These are phyloP conservation scores for Chrysotoxum bicinctum DNA, from an alignment of 2,888 invertebrate genomes.

Conservation along the genomic window DNA sequence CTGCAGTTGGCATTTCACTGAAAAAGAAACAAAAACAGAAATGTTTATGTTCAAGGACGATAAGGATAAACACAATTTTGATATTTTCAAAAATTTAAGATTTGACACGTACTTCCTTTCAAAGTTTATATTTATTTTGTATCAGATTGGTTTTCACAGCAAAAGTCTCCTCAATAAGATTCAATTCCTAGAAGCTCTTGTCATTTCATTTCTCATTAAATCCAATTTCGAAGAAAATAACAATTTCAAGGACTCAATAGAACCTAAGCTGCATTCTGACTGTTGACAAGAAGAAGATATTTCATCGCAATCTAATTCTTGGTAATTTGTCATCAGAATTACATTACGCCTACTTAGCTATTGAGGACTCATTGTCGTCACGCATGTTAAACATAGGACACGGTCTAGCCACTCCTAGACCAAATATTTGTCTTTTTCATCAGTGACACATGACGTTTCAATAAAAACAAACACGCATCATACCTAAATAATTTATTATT, in stretches of 20 bases:
- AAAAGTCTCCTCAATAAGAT: background rate
- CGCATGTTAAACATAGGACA: background rate
- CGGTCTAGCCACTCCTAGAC: background rate
- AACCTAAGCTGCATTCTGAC: background rate
- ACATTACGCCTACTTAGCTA: conserved; percentile 4
- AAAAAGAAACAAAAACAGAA: background rate
- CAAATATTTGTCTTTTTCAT: conserved; percentile 3
- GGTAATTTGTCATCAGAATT: conserved; percentile 17
- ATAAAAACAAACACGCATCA: conserved; percentile 30
- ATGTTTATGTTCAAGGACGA: too few relatives aligned
- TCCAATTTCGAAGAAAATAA: background rate
- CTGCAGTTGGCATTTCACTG: conserved; percentile 52
- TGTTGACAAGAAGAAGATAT: background rate
- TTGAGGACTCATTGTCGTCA: background rate
- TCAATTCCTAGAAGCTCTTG: background rate
- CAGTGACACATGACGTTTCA: conserved; percentile 11
- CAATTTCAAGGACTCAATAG: background rate
- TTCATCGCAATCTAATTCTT: background rate
- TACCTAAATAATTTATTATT: conserved; percentile 23
- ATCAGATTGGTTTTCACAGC: background rate
- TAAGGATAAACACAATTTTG: too few relatives aligned
- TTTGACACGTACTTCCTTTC: too few relatives aligned
- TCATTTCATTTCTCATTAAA: background rate
- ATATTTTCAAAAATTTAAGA: too few relatives aligned
- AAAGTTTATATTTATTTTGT: background rate